A percentile compares a stretch with the other conserved stretches of the same genome.
These are phyloP conservation scores for Andrena marginata DNA, from an alignment of 2,888 invertebrate genomes.

Conservation along the genomic window DNA sequence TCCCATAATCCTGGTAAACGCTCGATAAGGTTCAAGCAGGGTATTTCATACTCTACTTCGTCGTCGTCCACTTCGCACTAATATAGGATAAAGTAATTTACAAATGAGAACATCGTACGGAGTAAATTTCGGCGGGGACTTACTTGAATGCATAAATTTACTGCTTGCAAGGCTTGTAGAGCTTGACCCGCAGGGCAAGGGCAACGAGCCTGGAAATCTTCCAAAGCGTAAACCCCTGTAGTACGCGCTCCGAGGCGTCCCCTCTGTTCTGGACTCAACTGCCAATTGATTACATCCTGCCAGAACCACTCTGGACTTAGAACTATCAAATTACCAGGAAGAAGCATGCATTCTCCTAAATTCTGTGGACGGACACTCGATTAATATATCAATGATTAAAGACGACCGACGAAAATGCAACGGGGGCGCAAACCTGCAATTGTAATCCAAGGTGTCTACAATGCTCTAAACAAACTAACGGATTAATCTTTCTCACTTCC, in stretches of 20 bases:
- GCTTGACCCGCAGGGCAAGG: slow-evolving; percentile 90
- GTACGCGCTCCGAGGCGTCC: slow-evolving; percentile 86
- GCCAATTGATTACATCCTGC: slow-evolving; percentile 88
- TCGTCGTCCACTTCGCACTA: slow-evolving; percentile 89
- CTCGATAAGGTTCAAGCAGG: slow-evolving; percentile 89
- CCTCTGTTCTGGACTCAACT: slow-evolving; percentile 87
- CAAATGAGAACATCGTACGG: slow-evolving; percentile 2
- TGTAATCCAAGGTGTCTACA: slow-evolving; percentile 82
- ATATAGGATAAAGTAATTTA: slow-evolving; percentile 64
- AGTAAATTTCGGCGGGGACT: slow-evolving; percentile 7
- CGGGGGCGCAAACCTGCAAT: slow-evolving; percentile 76
- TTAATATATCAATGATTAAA: slow-evolving; percentile 6
- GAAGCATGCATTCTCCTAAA: slow-evolving; percentile 86
- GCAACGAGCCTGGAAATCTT: slow-evolving; percentile 91
- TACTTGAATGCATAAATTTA: slow-evolving; percentile 89
- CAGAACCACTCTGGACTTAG: slow-evolving; percentile 90
- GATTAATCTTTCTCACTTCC: slow-evolving; percentile 83
- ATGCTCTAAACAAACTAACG: slow-evolving; percentile 82
- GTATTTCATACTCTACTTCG: slow-evolving; percentile 91
- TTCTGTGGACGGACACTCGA: slow-evolving; percentile 82
- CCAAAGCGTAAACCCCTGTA: slow-evolving; percentile 90
- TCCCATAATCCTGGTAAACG: slow-evolving; percentile 90
- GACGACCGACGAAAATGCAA: background rate
- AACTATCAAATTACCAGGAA: slow-evolving; percentile 88
- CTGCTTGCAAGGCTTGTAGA: slow-evolving; percentile 89